Evolutionary conservation across 2,888 invertebrate genomes (phyloP).

Genomic region (Drosophila bunnanda): DNA sequence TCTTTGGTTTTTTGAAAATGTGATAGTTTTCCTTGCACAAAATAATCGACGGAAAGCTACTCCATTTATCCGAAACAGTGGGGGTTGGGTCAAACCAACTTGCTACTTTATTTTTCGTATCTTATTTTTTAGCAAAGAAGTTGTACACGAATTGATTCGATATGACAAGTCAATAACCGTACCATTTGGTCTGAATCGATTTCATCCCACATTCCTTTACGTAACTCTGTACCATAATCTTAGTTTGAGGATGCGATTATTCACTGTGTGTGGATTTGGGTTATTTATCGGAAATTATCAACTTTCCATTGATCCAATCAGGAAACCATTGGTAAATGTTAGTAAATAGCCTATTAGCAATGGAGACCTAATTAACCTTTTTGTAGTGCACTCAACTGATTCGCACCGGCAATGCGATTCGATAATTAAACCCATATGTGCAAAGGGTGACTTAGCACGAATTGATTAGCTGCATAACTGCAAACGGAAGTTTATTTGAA

Average conservation of each 20-base stretch:
- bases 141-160: too few species aligned
- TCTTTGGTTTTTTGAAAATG: too few species aligned
- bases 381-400: not conserved
- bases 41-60: too few species aligned
- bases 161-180: not conserved
- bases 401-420: not conserved
- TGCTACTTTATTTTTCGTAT: too few species aligned
- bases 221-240: not conserved
- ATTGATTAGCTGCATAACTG: not conserved
- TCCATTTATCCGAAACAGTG: too few species aligned
- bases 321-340: slow-evolving; percentile 6
- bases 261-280: not conserved
- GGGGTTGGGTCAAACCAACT: too few species aligned
- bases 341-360: not conserved
- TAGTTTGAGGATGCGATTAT: not conserved
- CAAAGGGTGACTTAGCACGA: slow-evolving; percentile 1
- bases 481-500: not conserved
- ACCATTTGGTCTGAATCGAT: not conserved
- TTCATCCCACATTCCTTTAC: not conserved
- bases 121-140: too few species aligned
- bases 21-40: too few species aligned
- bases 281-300: not conserved
- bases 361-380: slow-evolving; percentile 2
- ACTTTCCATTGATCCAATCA: not conserved
- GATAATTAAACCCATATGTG: slow-evolving; percentile 1